These are phyloP conservation scores for Malurus cyaneus DNA, from an alignment of 2,113 vertebrate genomes.

Conservation along the genomic window DNA sequence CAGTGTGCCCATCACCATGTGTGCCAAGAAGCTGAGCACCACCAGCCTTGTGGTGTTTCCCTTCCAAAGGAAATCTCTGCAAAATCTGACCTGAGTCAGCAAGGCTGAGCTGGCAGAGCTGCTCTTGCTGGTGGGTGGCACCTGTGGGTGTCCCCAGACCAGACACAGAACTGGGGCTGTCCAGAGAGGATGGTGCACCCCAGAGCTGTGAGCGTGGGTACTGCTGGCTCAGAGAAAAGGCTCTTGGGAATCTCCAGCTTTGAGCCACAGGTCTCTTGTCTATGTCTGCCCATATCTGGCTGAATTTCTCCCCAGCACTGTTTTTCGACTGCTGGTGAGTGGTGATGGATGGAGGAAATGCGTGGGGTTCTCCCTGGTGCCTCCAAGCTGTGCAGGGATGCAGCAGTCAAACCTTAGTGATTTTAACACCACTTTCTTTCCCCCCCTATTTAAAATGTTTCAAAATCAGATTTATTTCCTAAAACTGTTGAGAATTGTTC, in stretches of 20 bases:
- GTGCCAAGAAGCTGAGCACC: neutral
- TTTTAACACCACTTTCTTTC: neutral
- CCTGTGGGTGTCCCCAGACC: neutral
- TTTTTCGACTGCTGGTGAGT: neutral
- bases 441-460: neutral
- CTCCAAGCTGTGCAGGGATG: rapidly evolving
- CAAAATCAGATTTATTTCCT: neutral
- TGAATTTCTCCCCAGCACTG: neutral
- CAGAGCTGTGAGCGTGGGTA: rapidly evolving
- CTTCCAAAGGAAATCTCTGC: neutral
- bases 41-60: neutral
- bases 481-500: neutral
- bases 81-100: neutral
- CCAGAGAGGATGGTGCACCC: rapidly evolving
- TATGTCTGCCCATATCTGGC: neutral
- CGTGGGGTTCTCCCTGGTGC: neutral
- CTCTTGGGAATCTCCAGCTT: neutral
- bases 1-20: rapidly evolving
- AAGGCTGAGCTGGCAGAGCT: neutral
- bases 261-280: neutral
- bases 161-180: neutral
- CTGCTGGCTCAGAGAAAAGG: neutral
- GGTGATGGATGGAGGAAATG: neutral
- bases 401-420: neutral
- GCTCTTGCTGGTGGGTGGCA: neutral